Evolutionary conservation across 2,113 vertebrate genomes (phyloP).

Genomic region (Gadus macrocephalus): DNA sequence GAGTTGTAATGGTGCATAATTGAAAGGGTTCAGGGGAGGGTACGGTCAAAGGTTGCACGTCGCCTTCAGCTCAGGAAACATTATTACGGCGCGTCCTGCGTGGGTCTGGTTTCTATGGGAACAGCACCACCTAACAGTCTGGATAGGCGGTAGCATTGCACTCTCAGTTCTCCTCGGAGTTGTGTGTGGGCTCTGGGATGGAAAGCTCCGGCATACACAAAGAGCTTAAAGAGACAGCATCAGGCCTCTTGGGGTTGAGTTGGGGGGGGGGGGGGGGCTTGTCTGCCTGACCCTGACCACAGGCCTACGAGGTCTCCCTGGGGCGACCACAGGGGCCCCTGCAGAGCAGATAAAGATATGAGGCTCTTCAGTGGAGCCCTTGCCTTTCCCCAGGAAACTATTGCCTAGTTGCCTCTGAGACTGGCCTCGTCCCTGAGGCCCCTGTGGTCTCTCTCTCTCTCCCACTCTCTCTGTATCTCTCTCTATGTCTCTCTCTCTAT

Average conservation of each 20-base stretch:
- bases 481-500: slow-evolving; percentile 5
- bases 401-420: slow-evolving; percentile 48
- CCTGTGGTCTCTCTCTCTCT: slow-evolving; percentile 42
- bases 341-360: slow-evolving; percentile 60
- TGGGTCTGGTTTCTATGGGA: slow-evolving; percentile 4
- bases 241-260: slow-evolving; percentile 22
- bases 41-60: slow-evolving; percentile 19
- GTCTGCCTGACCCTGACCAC: slow-evolving; percentile 50
- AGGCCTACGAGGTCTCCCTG: slow-evolving; percentile 38
- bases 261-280: neutral
- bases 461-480: slow-evolving; percentile 13
- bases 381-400: slow-evolving; percentile 44
- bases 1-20: slow-evolving; percentile 66
- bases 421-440: slow-evolving; percentile 43
- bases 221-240: slow-evolving; percentile 43
- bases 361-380: slow-evolving; percentile 42
- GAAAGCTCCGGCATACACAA: slow-evolving; percentile 37
- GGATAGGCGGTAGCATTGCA: neutral
- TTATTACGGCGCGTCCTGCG: neutral
- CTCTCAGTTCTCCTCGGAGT: neutral
- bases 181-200: neutral
- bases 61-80: neutral
- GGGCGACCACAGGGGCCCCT: slow-evolving; percentile 39
- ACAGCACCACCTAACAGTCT: slow-evolving; percentile 8
- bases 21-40: slow-evolving; percentile 52